A percentile compares a stretch with the other conserved stretches of the same genome.
These are phyloP conservation scores for Drosophila mayri DNA, from an alignment of 1,140 invertebrate genomes.

Conservation along the genomic window DNA sequence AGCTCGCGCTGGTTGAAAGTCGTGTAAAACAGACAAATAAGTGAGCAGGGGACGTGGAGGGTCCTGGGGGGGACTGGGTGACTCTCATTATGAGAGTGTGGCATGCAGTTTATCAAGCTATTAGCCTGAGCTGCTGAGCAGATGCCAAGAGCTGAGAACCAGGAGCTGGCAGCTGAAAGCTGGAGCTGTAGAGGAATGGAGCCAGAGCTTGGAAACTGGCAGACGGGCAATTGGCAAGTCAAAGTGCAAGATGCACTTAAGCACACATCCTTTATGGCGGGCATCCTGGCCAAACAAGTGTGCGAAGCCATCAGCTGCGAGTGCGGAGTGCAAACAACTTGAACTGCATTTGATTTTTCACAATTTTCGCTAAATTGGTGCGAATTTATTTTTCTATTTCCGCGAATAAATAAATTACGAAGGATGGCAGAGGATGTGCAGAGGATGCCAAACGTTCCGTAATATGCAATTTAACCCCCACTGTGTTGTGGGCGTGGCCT, in stretches of 20 bases:
- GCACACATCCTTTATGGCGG: slow-evolving; percentile 26
- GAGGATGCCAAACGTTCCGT: slow-evolving; percentile 2
- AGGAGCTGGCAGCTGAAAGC: not conserved
- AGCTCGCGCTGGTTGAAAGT: slow-evolving; percentile 43
- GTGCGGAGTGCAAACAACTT: slow-evolving; percentile 55
- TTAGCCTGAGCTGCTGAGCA: slow-evolving; percentile 53
- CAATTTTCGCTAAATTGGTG: slow-evolving; percentile 44
- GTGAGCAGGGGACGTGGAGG: no score
- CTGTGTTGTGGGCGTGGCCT: not conserved
- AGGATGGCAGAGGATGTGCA: not conserved
- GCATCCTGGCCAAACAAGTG: slow-evolving; percentile 17
- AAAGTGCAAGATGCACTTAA: slow-evolving; percentile 67
- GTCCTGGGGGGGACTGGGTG: slow-evolving; percentile 1
- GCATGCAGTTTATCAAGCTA: slow-evolving; percentile 72
- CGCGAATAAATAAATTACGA: slow-evolving; percentile 59
- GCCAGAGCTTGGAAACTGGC: not conserved
- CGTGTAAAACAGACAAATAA: slow-evolving; percentile 41
- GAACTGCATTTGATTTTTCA: slow-evolving; percentile 72
- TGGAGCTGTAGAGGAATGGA: not conserved
- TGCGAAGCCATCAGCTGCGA: slow-evolving; percentile 35
- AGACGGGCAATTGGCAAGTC: slow-evolving; percentile 50
- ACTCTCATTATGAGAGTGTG: slow-evolving; percentile 61
- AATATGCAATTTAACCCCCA: slow-evolving; percentile 63
- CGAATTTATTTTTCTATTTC: slow-evolving; percentile 51
- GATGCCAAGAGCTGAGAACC: slow-evolving; percentile 21